Percentiles rank a stretch among this genome's conserved stretches.
These are phyloP conservation scores for Elaphurus davidianus DNA, from an alignment of 2,113 vertebrate genomes.

Conservation along the genomic window DNA sequence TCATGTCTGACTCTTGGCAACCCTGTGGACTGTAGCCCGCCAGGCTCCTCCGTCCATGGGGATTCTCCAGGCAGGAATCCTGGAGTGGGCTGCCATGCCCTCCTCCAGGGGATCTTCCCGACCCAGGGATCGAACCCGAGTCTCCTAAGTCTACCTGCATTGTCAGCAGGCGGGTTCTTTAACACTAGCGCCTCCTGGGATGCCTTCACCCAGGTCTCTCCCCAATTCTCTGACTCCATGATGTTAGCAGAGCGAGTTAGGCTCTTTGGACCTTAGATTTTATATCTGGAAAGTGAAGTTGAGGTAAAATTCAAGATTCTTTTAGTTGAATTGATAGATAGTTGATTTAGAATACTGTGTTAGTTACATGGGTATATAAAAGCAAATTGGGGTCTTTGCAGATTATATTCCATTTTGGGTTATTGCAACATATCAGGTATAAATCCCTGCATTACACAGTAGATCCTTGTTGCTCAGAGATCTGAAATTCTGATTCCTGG, in stretches of 20 bases:
- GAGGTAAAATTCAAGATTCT: background rate
- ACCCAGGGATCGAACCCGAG: background rate
- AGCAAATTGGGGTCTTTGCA: background rate
- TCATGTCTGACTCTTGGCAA: background rate
- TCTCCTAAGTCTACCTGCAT: background rate
- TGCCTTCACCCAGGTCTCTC: background rate
- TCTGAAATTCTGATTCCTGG: fast-evolving
- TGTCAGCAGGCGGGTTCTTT: background rate
- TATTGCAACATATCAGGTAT: background rate
- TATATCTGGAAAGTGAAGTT: background rate
- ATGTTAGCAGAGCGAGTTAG: fast-evolving
- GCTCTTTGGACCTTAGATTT: background rate
- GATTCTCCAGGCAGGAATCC: background rate
- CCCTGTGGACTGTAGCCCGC: background rate
- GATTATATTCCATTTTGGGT: background rate
- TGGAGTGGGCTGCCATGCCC: background rate
- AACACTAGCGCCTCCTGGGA: fast-evolving
- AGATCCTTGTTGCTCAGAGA: background rate
- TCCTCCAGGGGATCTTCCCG: background rate
- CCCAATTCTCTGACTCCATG: fast-evolving
- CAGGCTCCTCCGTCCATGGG: background rate
- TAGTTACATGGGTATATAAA: too few species aligned
- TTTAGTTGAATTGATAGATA: too few species aligned
- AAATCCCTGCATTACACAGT: background rate
- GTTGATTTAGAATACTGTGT: background rate